Base-by-base conservation (phyloP, 1,140 invertebrate species). In the Geopemphigus sp. region DNA sequence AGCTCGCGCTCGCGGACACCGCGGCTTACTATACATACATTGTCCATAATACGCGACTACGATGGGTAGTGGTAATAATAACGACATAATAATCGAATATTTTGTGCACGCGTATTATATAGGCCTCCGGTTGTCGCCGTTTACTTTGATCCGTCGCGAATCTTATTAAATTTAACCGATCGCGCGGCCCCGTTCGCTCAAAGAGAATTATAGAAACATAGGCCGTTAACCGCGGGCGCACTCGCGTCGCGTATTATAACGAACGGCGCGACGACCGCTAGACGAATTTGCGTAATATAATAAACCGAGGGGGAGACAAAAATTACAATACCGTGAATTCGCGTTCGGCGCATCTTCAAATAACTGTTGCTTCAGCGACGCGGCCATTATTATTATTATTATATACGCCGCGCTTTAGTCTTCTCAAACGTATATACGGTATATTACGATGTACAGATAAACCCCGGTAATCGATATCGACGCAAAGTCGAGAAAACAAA, bases 111-210 rank as follows among this genome's bases (percentile, higher is more conserved):
- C 39, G 11, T 5, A 45, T 5, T 45, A 45, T 11, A 45, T 45
- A 45, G 6, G 14, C 66, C 66, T 68, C 66, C 24, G 45, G 45
- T 47, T 68, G 22, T 22, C n/a, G 32, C 32, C 32, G 63, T 66
- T 66, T 47, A 50, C 66, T 68, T 68, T 68, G 66, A 68, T 68
- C 66, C 22, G 39, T 26, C 22, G 11, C 15, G 3, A 17, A 68
- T 24, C 45, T 24, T 68, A 68, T 68, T 68, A 68, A 68, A 68
- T 68, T 68, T 68, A 68, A 50, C 66, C 45, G 17, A 68, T 68
- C 45, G 45, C 47, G 45, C 47, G 45, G 26, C 17, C 26, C 14
- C 14, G n/a, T 17, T 14, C 22, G 8, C 6, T 24, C 66, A 45
- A 68, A 47, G 64, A 47, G 24, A 68, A 17, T 17, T 39, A 6